Evolutionary conservation across 2,113 vertebrate genomes (phyloP).

Genomic region (Phylloscopus whistleri): DNA sequence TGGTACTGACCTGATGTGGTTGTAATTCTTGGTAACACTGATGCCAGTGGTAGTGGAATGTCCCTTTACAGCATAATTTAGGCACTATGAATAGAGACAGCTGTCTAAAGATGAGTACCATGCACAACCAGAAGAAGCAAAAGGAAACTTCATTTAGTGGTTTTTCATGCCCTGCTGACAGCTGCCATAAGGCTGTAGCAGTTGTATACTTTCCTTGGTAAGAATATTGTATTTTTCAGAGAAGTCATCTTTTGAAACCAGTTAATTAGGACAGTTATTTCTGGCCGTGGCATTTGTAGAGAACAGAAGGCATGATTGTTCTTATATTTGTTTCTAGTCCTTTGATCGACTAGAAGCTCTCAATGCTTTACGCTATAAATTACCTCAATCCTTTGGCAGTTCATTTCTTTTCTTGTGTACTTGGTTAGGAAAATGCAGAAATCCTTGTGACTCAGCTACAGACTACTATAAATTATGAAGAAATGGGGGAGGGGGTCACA

Average conservation of each 20-base stretch:
- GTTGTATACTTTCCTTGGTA: slow-evolving; percentile 44
- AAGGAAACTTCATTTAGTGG: slow-evolving; percentile 1
- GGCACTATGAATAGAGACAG: not conserved
- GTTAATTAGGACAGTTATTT: slow-evolving; percentile 73
- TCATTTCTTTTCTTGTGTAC: slow-evolving; percentile 46
- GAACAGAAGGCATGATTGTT: slow-evolving; percentile 64
- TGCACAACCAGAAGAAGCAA: not conserved
- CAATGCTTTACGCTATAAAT: slow-evolving; percentile 63
- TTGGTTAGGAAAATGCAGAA: slow-evolving; percentile 44
- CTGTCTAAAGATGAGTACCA: slow-evolving; percentile 27
- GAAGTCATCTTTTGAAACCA: slow-evolving; percentile 51
- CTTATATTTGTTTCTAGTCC: slow-evolving; percentile 65
- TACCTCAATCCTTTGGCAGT: slow-evolving; percentile 44
- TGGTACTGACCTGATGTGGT: not conserved
- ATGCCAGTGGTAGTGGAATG: not conserved
- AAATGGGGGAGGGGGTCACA: slow-evolving; percentile 51
- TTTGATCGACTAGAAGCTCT: slow-evolving; percentile 68
- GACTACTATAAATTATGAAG: slow-evolving; percentile 63
- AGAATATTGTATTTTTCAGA: slow-evolving; percentile 45
- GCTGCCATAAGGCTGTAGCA: slow-evolving; percentile 49
- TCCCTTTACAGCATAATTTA: not conserved
- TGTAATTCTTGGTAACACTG: not conserved
- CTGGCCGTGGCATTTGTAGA: slow-evolving; percentile 66
- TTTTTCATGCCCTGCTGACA: slow-evolving; percentile 45
- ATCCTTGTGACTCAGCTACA: slow-evolving; percentile 50